phyloP scores from a whole-genome alignment of 2,797 vertebrate genomes.

The Phoeniculus purpureus region DNA sequence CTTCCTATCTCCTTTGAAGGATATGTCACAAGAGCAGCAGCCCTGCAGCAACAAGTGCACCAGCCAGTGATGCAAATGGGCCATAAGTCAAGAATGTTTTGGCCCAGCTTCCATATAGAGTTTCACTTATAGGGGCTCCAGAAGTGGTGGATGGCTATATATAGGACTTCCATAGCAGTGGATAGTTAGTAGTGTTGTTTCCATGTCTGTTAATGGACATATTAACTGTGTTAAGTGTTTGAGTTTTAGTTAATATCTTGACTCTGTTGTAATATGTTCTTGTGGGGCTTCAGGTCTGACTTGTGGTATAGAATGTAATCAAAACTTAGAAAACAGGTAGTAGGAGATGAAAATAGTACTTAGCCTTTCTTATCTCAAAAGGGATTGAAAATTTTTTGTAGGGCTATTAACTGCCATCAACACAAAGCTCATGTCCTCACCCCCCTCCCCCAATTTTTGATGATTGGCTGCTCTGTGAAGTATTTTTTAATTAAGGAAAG shows the following conservation, averaged over 20 bases:
- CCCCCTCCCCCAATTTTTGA: rapidly evolving
- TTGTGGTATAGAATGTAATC: background rate
- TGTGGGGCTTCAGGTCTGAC: background rate
- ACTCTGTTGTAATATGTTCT: background rate
- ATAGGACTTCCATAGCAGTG: background rate
- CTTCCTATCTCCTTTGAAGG: background rate
- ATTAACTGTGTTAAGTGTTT: background rate
- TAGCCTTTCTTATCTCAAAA: background rate
- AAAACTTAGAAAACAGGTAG: background rate
- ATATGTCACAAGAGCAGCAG: background rate
- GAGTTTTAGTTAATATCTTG: background rate
- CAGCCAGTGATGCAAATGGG: rapidly evolving
- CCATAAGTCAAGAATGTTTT: background rate
- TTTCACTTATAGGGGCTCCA: rapidly evolving
- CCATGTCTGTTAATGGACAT: background rate
- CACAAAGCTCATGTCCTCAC: background rate
- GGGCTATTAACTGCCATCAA: background rate
- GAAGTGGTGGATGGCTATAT: background rate
- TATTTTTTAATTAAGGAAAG: background rate
- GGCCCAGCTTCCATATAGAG: background rate
- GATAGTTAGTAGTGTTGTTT: background rate
- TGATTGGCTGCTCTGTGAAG: background rate
- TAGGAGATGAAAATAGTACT: background rate
- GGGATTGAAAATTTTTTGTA: background rate
- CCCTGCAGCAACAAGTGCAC: background rate